Base-by-base conservation (phyloP, 2,797 vertebrate species). In the Mustela erminea region DNA sequence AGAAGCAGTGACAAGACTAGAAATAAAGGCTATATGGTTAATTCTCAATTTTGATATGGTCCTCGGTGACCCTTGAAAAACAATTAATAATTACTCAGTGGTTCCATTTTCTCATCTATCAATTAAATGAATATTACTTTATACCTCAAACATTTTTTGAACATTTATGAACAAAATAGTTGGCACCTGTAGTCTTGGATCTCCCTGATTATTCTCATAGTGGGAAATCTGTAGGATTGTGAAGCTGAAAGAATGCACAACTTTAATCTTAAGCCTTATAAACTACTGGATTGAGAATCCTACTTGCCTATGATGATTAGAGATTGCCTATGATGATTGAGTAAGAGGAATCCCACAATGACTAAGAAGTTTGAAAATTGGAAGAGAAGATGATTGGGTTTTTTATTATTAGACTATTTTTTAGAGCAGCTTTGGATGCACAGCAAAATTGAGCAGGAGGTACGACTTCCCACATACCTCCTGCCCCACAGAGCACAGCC, bases 291-390 rank as follows among this genome's bases (percentile, higher is more conserved):
- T 56, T 93, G 60, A 68, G 46, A 90, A 62, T 70, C 32, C 17
- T 91, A 29, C 68, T 25, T 94, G n/a, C n/a, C 54, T 27, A 13
- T 54, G 46, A 54, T 82, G 81, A 38, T 80, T 54, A 90, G 77
- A 74, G 75, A 85, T n/a, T n/a, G n/a, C n/a, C n/a, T n/a, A n/a
- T n/a, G n/a, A n/a, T n/a, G n/a, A n/a, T 88, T 80, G 74, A 87
- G 14, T 92, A 81, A 81, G 41, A 32, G 75, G 77, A 91, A 38
- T 87, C 29, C 56, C 46, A 87, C 41, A 95, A 15, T 93, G 70
- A 87, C 87, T 38, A 87, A 84, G 46, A 93, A 83, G 18, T 86
- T 89, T 94, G 66, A 94, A 88, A 96, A 93, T 49, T 80, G 80
- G 38, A 27, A 58, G 43, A 92, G 89, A 85, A 82, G 13, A 5